A percentile compares a stretch with the other conserved stretches of the same genome.
Conservation (phyloP, 2,888 invertebrate genomes). For the Chorisops tibialis region DNA sequence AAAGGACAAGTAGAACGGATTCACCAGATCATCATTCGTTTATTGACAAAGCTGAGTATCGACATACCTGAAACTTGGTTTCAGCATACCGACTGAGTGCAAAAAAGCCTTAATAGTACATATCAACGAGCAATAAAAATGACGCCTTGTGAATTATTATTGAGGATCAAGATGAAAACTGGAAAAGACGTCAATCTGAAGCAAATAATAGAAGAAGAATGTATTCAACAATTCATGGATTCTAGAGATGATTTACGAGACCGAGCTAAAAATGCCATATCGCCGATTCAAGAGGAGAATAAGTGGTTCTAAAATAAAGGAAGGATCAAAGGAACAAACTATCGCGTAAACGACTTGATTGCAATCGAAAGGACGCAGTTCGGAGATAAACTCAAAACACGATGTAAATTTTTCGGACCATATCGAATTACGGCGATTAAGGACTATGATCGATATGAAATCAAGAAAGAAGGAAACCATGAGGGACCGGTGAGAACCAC, state of each 20-base stretch:
- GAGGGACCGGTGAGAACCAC: slow-evolving; percentile 27
- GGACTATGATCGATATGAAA: slow-evolving; percentile 31
- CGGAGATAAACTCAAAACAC: slow-evolving; percentile 32
- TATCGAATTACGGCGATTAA: no score
- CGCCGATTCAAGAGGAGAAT: slow-evolving; percentile 26
- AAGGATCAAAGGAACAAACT: not conserved
- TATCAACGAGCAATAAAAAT: slow-evolving; percentile 16
- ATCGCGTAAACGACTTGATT: slow-evolving; percentile 28
- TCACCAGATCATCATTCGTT: no score
- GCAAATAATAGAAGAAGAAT: not conserved
- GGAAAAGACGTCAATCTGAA: slow-evolving; percentile 16
- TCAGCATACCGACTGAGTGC: no score
- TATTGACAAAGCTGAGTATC: no score
- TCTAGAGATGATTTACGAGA: no score
- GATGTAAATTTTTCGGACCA: slow-evolving; percentile 30
- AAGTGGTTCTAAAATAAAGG: not conserved
- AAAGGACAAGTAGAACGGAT: no score
- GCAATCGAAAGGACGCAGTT: slow-evolving; percentile 35
- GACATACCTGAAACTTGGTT: no score
- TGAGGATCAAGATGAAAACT: no score
- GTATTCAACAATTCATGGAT: no score
- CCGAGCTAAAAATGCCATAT: slow-evolving; percentile 34
- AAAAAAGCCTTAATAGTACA: no score
- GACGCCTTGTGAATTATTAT: slow-evolving; percentile 18
- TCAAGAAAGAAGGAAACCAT: slow-evolving; percentile 28